Base-by-base conservation (phyloP, 2,797 vertebrate species). In the Fistularia commersonii region DNA sequence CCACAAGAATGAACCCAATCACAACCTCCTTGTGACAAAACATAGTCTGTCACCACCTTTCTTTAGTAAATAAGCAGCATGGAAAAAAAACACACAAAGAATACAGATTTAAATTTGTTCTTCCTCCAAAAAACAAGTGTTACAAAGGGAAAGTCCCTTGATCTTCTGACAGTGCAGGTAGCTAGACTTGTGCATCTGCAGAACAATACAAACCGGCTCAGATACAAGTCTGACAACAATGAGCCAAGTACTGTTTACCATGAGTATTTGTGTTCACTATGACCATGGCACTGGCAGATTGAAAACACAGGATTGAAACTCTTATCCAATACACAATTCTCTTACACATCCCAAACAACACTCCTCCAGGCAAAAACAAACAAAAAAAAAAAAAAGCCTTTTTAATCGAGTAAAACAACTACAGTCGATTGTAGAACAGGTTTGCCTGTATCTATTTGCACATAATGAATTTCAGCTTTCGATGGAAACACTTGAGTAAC, bases 201-300 rank as follows among this genome's bases (percentile, higher is more conserved):
- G 41, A 61, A 64, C 46, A 47, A 52, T 3, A 1, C 10, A 69
- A 69, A 66, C 45, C 0, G 1, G 53, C 13, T 61, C 35, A 13
- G 10, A 9, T 13, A 41, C 56, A 57, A 54, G 52, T 53, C 38
- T 23, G 13, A 51, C 37, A 8, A 54, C 13, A 53, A 12, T 45
- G 44, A 44, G 33, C 40, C 11, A 7, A 11, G 13, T 9, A 41
- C 32, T 58, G 11, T 6, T 36, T 37, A 14, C 51, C 6, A 33
- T 42, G 35, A 45, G 7, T 11, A 11, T 44, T 48, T n/a, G 57
- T 48, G 33, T 36, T 34, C 3, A 2, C 38, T 35, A 41, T 37
- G 46, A 40, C 42, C 1, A 1, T 62, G 54, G 68, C 33, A 60
- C 6, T n/a, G 31, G 8, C 39, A 50, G 31, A 32, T 47, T n/a